phyloP scores from a whole-genome alignment of 2,888 invertebrate species.

The Agriopis marginaria region DNA sequence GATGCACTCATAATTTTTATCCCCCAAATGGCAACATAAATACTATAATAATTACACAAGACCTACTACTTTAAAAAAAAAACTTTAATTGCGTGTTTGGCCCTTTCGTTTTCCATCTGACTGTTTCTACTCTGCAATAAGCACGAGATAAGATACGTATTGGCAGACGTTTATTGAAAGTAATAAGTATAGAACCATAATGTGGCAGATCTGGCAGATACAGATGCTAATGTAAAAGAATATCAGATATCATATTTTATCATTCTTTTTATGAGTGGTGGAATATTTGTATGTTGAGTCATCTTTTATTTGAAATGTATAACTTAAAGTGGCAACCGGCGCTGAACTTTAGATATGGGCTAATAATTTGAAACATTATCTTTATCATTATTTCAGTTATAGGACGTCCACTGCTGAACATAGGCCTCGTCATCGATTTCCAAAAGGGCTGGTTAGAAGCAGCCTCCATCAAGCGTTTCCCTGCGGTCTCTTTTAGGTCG shows the following conservation, averaged over 20 bases:
- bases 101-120: background rate
- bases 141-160: constrained; percentile 34
- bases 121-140: constrained; percentile 24
- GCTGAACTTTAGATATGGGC: too few relatives aligned
- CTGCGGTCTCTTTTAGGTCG: too few relatives aligned
- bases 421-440: too few relatives aligned
- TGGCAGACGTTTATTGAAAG: constrained; percentile 35
- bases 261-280: background rate
- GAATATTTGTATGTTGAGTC: constrained; percentile 1
- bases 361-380: background rate
- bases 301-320: background rate
- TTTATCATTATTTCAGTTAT: background rate
- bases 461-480: too few relatives aligned
- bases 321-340: too few relatives aligned
- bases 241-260: constrained; percentile 7
- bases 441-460: too few relatives aligned
- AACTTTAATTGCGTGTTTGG: too few relatives aligned
- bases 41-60: background rate
- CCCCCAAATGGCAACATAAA: too few relatives aligned
- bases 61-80: background rate
- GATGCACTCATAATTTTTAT: too few relatives aligned
- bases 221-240: constrained; percentile 18
- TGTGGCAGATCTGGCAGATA: constrained; percentile 26
- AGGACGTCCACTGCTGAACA: too few relatives aligned
- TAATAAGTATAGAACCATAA: constrained; percentile 23